Conservation (phyloP, 2,888 invertebrate genomes). For the Heliconius aoede region DNA sequence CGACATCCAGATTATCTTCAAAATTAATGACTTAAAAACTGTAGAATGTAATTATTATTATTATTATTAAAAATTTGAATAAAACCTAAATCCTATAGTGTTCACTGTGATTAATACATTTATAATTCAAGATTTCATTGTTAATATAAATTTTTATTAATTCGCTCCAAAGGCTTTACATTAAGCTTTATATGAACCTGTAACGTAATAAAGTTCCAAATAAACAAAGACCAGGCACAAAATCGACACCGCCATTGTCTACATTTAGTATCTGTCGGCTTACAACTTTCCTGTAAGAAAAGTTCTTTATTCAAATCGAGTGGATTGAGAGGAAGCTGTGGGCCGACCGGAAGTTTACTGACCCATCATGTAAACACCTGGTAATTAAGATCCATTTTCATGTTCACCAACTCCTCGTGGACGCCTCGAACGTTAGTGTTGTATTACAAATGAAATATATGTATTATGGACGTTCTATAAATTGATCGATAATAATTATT, state of each 20-base stretch:
- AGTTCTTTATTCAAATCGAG: slow-evolving; percentile 4
- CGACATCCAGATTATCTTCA: slow-evolving; percentile 44
- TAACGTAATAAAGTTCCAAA: slow-evolving; percentile 26
- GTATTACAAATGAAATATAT: slow-evolving; percentile 26
- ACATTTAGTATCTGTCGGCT: slow-evolving; percentile 37
- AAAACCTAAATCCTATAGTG: slow-evolving; percentile 47
- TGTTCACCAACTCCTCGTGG: slow-evolving; percentile 46
- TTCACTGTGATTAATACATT: slow-evolving; percentile 47
- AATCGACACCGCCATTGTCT: slow-evolving; percentile 39
- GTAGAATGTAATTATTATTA: slow-evolving; percentile 44
- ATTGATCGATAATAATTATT: slow-evolving; percentile 6
- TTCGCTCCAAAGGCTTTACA: slow-evolving; percentile 44
- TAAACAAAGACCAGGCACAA: slow-evolving; percentile 45
- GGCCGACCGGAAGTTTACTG: slow-evolving; percentile 49
- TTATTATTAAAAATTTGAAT: slow-evolving; percentile 38
- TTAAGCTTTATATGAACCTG: slow-evolving; percentile 36
- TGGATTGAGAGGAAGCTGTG: slow-evolving; percentile 40
- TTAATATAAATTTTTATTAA: slow-evolving; percentile 44
- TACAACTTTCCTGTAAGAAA: slow-evolving; percentile 28
- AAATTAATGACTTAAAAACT: slow-evolving; percentile 42
- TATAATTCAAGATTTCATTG: slow-evolving; percentile 44
- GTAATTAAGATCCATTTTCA: slow-evolving; percentile 49
- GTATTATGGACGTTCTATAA: neutral
- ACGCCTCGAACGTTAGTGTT: slow-evolving; percentile 50
- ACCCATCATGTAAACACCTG: slow-evolving; percentile 46